phyloP scores from a whole-genome alignment of 2,888 invertebrate species.

The Chorisops tibialis region DNA sequence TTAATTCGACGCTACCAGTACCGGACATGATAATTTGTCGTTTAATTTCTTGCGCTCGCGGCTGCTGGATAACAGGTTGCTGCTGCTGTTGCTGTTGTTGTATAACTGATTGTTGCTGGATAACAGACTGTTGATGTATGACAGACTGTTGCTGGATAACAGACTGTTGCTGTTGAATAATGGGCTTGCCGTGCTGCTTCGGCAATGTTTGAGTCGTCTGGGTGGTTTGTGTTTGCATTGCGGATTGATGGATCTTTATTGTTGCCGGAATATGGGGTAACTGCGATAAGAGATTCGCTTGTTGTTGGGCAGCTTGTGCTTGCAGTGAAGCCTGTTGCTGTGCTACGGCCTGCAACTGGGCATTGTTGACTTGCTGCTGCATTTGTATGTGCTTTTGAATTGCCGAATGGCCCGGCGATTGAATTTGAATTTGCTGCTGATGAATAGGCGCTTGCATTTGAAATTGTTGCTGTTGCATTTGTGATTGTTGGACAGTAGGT shows the following conservation, averaged over 20 bases:
- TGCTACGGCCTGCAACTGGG: not conserved
- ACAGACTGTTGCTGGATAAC: not conserved
- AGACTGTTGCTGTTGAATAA: conserved; percentile 1
- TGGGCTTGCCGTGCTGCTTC: not conserved
- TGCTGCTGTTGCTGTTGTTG: not conserved
- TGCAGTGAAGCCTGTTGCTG: not conserved
- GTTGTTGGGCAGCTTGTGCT: conserved; percentile 36
- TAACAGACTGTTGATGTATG: not conserved
- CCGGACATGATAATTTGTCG: conserved; percentile 30
- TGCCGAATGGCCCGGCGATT: conserved; percentile 35
- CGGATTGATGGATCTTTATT: conserved; percentile 52
- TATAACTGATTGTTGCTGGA: conserved; percentile 16
- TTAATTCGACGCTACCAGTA: conserved; percentile 36
- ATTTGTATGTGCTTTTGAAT: conserved; percentile 44
- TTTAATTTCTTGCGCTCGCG: conserved; percentile 12
- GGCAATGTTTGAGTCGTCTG: not conserved
- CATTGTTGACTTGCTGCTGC: conserved; percentile 48
- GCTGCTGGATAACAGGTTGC: not conserved
- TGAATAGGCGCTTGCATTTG: conserved; percentile 10
- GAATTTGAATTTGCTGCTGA: conserved; percentile 8
- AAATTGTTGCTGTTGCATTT: conserved; percentile 35
- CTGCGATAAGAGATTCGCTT: conserved; percentile 39
- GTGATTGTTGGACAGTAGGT: conserved; percentile 29
- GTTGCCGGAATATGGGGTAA: conserved; percentile 50
- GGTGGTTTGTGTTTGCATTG: conserved; percentile 11